Percentiles rank a stretch among this genome's conserved stretches.
Evolutionary conservation across 2,888 invertebrate genomes (phyloP).

Genomic region (Tetanocera ferruginea): DNA sequence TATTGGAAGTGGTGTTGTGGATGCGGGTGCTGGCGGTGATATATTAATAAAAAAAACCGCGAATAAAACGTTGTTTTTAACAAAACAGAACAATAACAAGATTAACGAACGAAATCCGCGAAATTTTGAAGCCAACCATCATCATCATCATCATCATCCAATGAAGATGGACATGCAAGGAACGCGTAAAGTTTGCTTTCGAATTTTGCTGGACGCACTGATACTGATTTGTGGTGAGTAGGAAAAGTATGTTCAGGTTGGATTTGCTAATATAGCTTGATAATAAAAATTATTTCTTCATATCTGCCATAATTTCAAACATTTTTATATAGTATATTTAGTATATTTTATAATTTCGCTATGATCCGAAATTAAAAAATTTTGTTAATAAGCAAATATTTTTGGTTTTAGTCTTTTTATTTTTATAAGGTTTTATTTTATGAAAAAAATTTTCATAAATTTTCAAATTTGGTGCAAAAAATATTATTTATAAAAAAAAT

Average conservation of each 20-base stretch:
- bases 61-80: constrained; percentile 45
- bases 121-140: constrained; percentile 51
- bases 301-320: no score
- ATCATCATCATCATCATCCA: background rate
- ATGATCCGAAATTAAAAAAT: no score
- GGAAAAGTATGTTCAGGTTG: background rate
- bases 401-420: background rate
- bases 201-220: constrained; percentile 56
- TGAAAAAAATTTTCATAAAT: constrained; percentile 3
- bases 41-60: constrained; percentile 32
- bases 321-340: background rate
- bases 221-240: constrained; percentile 61
- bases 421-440: constrained; percentile 2
- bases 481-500: background rate
- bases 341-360: no score
- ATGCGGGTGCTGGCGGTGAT: background rate
- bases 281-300: background rate
- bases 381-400: background rate
- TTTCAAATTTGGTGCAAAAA: background rate
- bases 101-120: constrained; percentile 56
- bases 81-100: constrained; percentile 56
- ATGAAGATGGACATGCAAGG: constrained; percentile 51
- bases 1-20: constrained; percentile 4
- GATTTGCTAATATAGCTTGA: background rate
- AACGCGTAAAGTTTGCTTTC: constrained; percentile 55